Evolutionary conservation across 2,888 invertebrate genomes (phyloP).

Genomic region (Orchestes rusci): DNA sequence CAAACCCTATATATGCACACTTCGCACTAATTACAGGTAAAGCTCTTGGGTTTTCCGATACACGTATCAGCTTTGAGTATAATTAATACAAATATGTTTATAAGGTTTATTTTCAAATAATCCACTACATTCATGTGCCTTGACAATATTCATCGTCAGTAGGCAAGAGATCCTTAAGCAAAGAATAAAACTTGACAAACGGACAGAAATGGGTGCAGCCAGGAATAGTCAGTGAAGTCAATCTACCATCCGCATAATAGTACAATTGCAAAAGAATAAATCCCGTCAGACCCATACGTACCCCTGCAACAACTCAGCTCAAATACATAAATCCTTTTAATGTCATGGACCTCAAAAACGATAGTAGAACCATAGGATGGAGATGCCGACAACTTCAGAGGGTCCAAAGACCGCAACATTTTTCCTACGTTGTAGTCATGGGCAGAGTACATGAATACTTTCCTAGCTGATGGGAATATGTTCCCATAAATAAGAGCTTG

Average conservation of each 20-base stretch:
- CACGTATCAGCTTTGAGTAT: too few relatives aligned
- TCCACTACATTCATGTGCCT: too few relatives aligned
- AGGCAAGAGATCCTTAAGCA: constrained; percentile 8
- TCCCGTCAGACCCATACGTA: too few relatives aligned
- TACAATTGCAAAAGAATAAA: too few relatives aligned
- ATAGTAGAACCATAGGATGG: constrained; percentile 24
- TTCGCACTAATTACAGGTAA: too few relatives aligned
- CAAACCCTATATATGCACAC: too few relatives aligned
- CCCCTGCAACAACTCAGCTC: too few relatives aligned
- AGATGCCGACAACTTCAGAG: constrained; percentile 14
- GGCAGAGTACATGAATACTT: constrained; percentile 28
- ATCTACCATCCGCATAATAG: too few relatives aligned
- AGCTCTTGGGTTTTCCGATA: too few relatives aligned
- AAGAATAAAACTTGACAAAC: constrained; percentile 3
- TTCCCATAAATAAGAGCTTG: constrained; percentile 13
- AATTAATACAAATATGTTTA: too few relatives aligned
- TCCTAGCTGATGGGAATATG: constrained; percentile 13
- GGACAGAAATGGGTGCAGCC: constrained; percentile 13
- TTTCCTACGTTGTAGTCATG: constrained; percentile 26
- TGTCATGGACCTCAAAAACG: constrained; percentile 26
- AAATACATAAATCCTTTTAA: constrained; percentile 21
- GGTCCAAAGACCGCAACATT: constrained; percentile 20
- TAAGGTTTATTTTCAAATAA: too few relatives aligned
- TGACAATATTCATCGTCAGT: too few relatives aligned
- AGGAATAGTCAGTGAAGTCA: constrained; percentile 9